Conservation (phyloP, 2,888 invertebrate species). For the Lasiommata megera region DNA sequence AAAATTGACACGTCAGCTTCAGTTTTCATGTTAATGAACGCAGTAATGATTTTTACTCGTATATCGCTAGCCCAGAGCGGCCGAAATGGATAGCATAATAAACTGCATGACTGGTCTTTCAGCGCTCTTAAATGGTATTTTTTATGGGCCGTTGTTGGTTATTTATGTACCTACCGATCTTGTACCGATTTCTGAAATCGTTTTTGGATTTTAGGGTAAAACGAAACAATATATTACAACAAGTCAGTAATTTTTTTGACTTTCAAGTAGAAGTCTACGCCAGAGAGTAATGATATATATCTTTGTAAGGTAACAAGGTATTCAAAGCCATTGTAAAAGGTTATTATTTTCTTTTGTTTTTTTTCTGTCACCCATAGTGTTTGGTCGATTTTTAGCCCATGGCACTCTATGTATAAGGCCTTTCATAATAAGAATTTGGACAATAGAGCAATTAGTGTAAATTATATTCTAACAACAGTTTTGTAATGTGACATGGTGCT, state of each 20-base stretch:
- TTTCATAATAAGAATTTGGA: no score
- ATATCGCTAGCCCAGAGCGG: conserved; percentile 18
- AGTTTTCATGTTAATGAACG: conserved; percentile 25
- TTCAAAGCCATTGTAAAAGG: no score
- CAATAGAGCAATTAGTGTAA: no score
- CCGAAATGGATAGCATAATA: conserved; percentile 26
- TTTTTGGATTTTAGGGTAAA: background rate
- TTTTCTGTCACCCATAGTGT: no score
- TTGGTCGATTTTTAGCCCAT: no score
- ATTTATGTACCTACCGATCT: conserved; percentile 13
- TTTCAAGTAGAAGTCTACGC: no score
- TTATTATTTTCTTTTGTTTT: no score
- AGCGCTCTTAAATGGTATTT: conserved; percentile 22
- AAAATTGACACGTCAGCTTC: conserved; percentile 12
- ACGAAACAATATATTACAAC: background rate
- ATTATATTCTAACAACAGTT: no score
- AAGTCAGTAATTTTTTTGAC: background rate
- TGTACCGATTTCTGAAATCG: conserved; percentile 1
- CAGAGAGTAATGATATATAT: no score
- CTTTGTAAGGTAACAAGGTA: no score
- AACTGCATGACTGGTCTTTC: conserved; percentile 27
- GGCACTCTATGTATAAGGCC: no score
- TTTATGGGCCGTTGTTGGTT: conserved; percentile 23
- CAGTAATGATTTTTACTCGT: conserved; percentile 24
- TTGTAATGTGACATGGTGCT: no score